Evolutionary conservation across 2,113 vertebrate species (phyloP).

Genomic region (Cygnus atratus): DNA sequence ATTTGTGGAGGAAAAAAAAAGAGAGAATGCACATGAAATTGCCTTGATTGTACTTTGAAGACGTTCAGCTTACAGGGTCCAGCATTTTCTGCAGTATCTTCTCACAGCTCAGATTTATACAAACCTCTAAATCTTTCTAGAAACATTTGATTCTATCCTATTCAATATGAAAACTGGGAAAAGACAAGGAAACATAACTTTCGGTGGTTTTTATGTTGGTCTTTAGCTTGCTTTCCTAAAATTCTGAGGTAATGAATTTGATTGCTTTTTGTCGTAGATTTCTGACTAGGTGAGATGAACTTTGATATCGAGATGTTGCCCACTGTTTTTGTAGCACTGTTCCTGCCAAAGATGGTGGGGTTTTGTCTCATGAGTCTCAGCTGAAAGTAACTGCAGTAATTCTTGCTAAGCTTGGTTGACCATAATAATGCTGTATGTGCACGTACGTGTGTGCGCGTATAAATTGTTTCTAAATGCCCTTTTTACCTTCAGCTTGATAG

Average conservation of each 20-base stretch:
- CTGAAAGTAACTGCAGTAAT: slow-evolving; percentile 20
- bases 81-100: neutral
- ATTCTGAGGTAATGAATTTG: neutral
- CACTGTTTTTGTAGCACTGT: neutral
- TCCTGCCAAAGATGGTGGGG: neutral
- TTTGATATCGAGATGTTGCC: neutral
- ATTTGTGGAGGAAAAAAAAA: neutral
- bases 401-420: neutral
- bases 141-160: neutral
- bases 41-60: neutral
- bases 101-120: neutral
- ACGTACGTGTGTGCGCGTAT: neutral
- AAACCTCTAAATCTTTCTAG: neutral
- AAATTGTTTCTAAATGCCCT: neutral
- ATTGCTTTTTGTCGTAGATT: neutral
- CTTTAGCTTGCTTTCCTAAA: neutral
- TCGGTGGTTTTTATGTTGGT: neutral
- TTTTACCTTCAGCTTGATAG: neutral
- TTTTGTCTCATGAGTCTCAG: neutral
- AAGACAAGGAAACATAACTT: neutral
- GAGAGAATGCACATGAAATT: neutral
- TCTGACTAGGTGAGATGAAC: neutral
- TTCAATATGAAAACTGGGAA: neutral
- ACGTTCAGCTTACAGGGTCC: neutral
- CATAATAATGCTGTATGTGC: neutral